A percentile compares a stretch with the other conserved stretches of the same genome.
Evolutionary conservation across 2,113 vertebrate genomes (phyloP).

Genomic region (Petromus typicus): DNA sequence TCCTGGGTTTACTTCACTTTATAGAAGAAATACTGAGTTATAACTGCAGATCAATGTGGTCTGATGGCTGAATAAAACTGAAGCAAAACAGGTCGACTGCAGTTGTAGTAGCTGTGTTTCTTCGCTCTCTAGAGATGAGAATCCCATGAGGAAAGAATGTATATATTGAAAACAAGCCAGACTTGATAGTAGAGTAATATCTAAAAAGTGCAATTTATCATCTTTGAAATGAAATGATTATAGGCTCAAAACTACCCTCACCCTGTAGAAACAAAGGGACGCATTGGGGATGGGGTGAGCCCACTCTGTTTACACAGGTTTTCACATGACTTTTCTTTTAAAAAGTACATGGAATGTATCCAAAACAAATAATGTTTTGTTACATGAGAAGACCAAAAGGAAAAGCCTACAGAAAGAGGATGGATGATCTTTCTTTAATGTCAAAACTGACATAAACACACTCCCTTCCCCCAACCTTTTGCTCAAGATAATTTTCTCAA

Average conservation of each 20-base stretch:
- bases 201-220: conserved; percentile 29
- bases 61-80: neutral
- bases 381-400: conserved; percentile 82
- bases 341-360: conserved; percentile 82
- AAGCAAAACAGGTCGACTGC: neutral
- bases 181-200: conserved; percentile 29
- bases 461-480: conserved; percentile 73
- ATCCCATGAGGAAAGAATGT: conserved; percentile 37
- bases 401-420: conserved; percentile 83
- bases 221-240: conserved; percentile 64
- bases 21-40: neutral
- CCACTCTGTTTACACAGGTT: conserved; percentile 81
- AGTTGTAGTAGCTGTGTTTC: neutral
- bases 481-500: conserved; percentile 87
- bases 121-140: neutral
- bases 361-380: conserved; percentile 85
- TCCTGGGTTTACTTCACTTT: neutral
- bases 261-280: conserved; percentile 76
- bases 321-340: conserved; percentile 82
- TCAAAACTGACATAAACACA: conserved; percentile 86
- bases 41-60: neutral
- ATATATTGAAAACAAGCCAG: conserved; percentile 49
- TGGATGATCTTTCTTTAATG: conserved; percentile 87
- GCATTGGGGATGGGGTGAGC: conserved; percentile 49
- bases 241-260: conserved; percentile 66